These are phyloP conservation scores for Aphodius sticticus DNA, from an alignment of 2,888 invertebrate species.

Conservation along the genomic window DNA sequence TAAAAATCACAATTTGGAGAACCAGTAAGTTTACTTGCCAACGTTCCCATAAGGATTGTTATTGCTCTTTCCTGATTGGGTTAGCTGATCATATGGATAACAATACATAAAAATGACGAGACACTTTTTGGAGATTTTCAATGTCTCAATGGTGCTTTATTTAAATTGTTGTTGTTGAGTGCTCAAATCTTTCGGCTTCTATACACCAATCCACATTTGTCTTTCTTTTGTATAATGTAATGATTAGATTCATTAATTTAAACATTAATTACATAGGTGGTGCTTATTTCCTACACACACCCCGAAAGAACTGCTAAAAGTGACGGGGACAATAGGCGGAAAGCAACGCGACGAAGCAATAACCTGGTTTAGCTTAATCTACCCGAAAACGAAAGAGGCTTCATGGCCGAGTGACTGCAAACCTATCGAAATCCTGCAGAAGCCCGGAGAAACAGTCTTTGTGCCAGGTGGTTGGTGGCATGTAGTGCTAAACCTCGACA, in stretches of 20 bases:
- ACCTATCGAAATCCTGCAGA: slow-evolving; percentile 93
- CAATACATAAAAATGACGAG: too few species aligned
- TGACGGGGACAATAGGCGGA: slow-evolving; percentile 87
- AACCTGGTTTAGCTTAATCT: slow-evolving; percentile 96
- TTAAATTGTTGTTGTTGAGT: too few species aligned
- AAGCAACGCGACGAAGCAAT: slow-evolving; percentile 98
- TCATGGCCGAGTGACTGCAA: slow-evolving; percentile 92
- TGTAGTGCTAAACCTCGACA: slow-evolving; percentile 95
- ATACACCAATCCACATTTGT: background rate
- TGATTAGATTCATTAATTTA: background rate
- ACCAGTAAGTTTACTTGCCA: too few species aligned
- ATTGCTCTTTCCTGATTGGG: too few species aligned
- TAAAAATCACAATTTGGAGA: too few species aligned
- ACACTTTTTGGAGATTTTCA: too few species aligned
- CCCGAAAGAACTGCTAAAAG: slow-evolving; percentile 95
- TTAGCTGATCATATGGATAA: too few species aligned
- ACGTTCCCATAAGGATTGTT: too few species aligned
- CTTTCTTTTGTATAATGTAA: background rate
- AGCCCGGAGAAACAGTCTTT: slow-evolving; percentile 97
- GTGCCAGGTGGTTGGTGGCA: slow-evolving; percentile 99
- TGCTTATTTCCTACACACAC: slow-evolving; percentile 97
- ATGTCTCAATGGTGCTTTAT: too few species aligned
- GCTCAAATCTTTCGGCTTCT: too few species aligned
- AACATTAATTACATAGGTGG: slow-evolving; percentile 71
- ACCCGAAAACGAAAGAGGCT: slow-evolving; percentile 88